phyloP scores from a whole-genome alignment of 2,888 invertebrate species.

The Cylloceria caligata region DNA sequence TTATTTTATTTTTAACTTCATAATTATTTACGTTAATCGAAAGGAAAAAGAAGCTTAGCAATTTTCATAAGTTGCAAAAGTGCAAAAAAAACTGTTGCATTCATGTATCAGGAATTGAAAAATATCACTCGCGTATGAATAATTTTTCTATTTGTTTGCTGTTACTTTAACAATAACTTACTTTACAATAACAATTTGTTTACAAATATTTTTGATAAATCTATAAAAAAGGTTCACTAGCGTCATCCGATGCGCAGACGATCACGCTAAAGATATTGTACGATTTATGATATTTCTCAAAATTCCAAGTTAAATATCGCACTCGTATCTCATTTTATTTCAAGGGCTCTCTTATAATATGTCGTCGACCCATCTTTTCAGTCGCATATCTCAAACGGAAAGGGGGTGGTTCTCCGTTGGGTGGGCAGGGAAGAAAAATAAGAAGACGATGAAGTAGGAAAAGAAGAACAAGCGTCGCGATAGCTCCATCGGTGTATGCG shows the following conservation, averaged over 20 bases:
- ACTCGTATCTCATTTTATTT: conserved; percentile 14
- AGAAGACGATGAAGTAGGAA: conserved; percentile 36
- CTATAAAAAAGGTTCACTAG: too few relatives aligned
- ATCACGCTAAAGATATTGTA: neutral
- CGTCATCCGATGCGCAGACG: neutral
- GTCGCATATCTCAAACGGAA: conserved; percentile 50
- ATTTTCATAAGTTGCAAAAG: too few relatives aligned
- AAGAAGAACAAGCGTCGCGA: conserved; percentile 45
- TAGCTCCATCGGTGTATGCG: conserved; percentile 55
- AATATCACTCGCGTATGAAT: too few relatives aligned
- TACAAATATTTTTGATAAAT: too few relatives aligned
- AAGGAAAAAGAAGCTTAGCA: too few relatives aligned
- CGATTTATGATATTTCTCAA: neutral
- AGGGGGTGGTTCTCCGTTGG: conserved; percentile 50
- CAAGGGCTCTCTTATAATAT: conserved; percentile 32
- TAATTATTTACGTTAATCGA: too few relatives aligned
- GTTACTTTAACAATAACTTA: too few relatives aligned
- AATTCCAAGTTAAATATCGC: conserved; percentile 45
- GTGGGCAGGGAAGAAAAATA: conserved; percentile 44
- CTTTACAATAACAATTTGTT: too few relatives aligned
- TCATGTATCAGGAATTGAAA: too few relatives aligned
- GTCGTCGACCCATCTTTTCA: conserved; percentile 50
- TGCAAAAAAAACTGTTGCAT: too few relatives aligned
- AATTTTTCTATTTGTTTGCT: too few relatives aligned
- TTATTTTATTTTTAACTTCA: conserved; percentile 14